These are phyloP conservation scores for Drosophila infuscata DNA, from an alignment of 2,888 invertebrate species.

Conservation along the genomic window DNA sequence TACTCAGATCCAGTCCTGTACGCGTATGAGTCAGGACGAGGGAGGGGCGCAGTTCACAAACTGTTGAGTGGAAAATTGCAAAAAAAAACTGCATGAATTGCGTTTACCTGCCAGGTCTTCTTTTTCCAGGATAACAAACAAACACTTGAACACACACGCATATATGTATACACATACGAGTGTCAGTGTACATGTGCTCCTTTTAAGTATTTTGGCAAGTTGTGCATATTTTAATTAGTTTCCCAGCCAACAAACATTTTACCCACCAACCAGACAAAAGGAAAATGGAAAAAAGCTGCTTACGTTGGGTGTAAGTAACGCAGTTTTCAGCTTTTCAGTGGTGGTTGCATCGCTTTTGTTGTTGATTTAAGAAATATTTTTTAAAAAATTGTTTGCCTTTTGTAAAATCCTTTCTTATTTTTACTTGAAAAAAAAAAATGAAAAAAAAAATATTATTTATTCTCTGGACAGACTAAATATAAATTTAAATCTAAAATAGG, in stretches of 20 bases:
- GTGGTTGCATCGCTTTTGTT: not conserved
- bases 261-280: constrained; percentile 8
- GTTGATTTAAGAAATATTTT: not conserved
- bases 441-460: no score
- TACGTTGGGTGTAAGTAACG: constrained; percentile 52
- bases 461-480: not conserved
- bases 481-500: not conserved
- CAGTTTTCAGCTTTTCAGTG: not conserved
- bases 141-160: constrained; percentile 14
- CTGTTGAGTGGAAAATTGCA: constrained; percentile 76
- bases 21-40: constrained; percentile 8
- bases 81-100: constrained; percentile 65
- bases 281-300: constrained; percentile 23
- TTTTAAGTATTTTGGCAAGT: constrained; percentile 71
- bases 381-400: not conserved
- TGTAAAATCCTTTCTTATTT: not conserved
- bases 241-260: constrained; percentile 43
- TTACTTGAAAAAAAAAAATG: not conserved
- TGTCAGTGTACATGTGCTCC: constrained; percentile 40
- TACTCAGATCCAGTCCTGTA: constrained; percentile 13
- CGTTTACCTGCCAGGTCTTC: constrained; percentile 43
- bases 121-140: constrained; percentile 31
- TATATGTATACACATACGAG: not conserved
- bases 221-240: constrained; percentile 80
- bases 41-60: constrained; percentile 32